phyloP scores from a whole-genome alignment of 1,140 invertebrate species.

The Drosophila pectinifera region DNA sequence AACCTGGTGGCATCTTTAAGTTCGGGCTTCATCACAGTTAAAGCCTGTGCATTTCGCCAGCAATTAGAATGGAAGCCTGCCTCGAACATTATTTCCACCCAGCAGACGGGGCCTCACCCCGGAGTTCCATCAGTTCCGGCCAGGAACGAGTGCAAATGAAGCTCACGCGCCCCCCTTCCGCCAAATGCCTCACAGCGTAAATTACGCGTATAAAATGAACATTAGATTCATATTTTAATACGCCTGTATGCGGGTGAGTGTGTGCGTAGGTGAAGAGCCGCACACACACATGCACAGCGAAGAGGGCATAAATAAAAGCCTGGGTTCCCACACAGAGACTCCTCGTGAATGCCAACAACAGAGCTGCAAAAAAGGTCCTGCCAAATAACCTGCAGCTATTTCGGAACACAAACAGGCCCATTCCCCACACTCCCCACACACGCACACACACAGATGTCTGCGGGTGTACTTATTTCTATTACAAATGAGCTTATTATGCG shows the following conservation, averaged over 20 bases:
- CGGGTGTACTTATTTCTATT: constrained; percentile 64
- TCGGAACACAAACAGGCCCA: constrained; percentile 43
- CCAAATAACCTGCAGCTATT: constrained; percentile 76
- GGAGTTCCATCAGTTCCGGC: constrained; percentile 28
- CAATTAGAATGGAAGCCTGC: constrained; percentile 1
- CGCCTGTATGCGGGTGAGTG: constrained; percentile 12
- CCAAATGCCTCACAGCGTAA: constrained; percentile 69
- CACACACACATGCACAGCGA: constrained; percentile 6
- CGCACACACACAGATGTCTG: constrained; percentile 17
- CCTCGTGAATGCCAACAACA: constrained; percentile 49
- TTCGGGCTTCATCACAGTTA: not conserved
- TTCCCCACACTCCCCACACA: constrained; percentile 7
- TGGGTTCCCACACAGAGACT: constrained; percentile 33
- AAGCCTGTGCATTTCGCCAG: constrained; percentile 11
- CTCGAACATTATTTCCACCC: constrained; percentile 21
- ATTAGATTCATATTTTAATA: constrained; percentile 83
- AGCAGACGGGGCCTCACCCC: not conserved
- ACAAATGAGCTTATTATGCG: constrained; percentile 83
- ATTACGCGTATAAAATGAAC: constrained; percentile 83
- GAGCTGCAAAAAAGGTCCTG: constrained; percentile 64
- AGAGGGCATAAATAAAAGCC: constrained; percentile 63
- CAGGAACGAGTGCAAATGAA: constrained; percentile 52
- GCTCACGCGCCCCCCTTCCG: constrained; percentile 21
- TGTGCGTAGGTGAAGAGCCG: constrained; percentile 3
- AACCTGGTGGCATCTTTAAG: not conserved